phyloP scores from a whole-genome alignment of 2,113 vertebrate species.

The Neodon shergylaensis region DNA sequence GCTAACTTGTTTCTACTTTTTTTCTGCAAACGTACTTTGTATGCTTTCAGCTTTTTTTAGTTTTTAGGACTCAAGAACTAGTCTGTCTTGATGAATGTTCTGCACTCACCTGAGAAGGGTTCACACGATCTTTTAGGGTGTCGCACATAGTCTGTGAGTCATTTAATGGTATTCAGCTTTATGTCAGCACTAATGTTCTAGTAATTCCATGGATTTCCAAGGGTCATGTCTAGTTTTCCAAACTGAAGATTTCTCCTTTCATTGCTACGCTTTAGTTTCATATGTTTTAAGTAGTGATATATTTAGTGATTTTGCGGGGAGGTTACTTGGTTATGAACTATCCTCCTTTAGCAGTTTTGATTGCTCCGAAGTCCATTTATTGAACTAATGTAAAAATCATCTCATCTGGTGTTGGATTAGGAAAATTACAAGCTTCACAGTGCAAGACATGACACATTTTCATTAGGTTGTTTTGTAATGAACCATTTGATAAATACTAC shows the following conservation, averaged over 20 bases:
- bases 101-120: background rate
- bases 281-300: background rate
- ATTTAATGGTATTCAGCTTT: background rate
- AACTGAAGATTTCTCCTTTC: background rate
- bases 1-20: slow-evolving; percentile 6
- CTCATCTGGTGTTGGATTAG: background rate
- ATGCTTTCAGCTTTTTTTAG: background rate
- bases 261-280: background rate
- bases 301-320: too few species aligned
- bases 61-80: background rate
- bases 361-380: slow-evolving; percentile 17
- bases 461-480: background rate
- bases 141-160: background rate
- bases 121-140: background rate
- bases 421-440: background rate
- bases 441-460: background rate
- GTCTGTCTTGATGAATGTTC: background rate
- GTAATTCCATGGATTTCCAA: background rate
- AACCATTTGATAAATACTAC: background rate
- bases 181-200: background rate
- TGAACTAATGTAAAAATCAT: background rate
- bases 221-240: background rate
- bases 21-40: background rate
- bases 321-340: background rate
- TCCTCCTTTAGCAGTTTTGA: background rate